These are phyloP conservation scores for Elephas maximus DNA, from an alignment of 2,113 vertebrate genomes.

Conservation along the genomic window DNA sequence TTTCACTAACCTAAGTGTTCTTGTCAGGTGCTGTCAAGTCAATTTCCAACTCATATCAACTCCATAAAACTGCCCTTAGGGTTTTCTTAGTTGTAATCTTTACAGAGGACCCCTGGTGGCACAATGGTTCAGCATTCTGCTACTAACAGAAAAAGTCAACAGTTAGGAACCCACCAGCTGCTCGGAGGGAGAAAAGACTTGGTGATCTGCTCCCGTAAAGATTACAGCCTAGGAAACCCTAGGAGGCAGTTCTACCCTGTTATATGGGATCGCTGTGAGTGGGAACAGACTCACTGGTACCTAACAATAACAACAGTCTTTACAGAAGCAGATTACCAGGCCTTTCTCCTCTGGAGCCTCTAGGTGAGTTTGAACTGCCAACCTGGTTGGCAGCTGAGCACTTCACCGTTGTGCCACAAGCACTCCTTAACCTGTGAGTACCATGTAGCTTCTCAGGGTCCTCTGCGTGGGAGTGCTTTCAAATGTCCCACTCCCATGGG, in stretches of 20 bases:
- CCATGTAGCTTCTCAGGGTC: not conserved
- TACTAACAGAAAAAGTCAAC: too few species aligned
- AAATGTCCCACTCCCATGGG: not conserved
- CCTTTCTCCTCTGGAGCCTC: not conserved
- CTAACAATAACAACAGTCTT: not conserved
- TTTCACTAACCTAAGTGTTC: not conserved
- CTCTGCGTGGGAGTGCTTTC: not conserved
- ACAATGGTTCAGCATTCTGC: too few species aligned
- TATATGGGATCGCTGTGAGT: too few species aligned
- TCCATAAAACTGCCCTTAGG: too few species aligned
- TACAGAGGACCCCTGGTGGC: too few species aligned
- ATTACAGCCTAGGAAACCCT: too few species aligned
- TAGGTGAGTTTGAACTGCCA: not conserved
- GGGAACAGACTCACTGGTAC: not conserved
- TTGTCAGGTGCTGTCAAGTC: not conserved
- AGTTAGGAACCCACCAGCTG: too few species aligned
- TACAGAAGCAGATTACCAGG: not conserved
- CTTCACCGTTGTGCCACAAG: not conserved
- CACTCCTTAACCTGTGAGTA: not conserved
- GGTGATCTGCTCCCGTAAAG: too few species aligned
- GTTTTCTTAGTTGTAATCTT: too few species aligned
- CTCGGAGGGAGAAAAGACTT: too few species aligned
- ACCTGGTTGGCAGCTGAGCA: not conserved
- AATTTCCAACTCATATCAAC: too few species aligned
- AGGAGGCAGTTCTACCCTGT: not conserved